A percentile compares a stretch with the other conserved stretches of the same genome.
These are phyloP conservation scores for Vimba vimba DNA, from an alignment of 2,113 vertebrate species.

Conservation along the genomic window DNA sequence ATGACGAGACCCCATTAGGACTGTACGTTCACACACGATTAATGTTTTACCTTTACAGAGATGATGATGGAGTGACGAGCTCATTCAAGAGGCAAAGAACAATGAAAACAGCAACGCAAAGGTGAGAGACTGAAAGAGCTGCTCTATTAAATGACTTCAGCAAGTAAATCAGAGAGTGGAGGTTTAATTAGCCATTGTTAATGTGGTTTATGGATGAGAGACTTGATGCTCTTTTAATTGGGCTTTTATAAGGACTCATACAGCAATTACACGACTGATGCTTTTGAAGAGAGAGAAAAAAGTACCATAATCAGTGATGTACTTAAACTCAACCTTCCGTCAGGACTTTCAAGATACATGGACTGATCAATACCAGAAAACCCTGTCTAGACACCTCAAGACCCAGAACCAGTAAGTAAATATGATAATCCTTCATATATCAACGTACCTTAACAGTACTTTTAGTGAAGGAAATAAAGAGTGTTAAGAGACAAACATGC, in stretches of 20 bases:
- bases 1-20: not conserved
- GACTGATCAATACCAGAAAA: not conserved
- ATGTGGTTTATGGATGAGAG: constrained; percentile 33
- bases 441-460: not conserved
- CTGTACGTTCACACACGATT: not conserved
- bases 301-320: not conserved
- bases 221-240: constrained; percentile 29
- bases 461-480: not conserved
- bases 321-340: not conserved
- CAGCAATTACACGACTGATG: constrained; percentile 26
- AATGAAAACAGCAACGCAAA: not conserved
- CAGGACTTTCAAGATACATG: not conserved
- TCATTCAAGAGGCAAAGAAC: constrained; percentile 2
- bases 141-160: no score
- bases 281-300: constrained; percentile 21
- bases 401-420: not conserved
- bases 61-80: not conserved
- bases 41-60: not conserved
- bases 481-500: not conserved
- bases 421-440: not conserved
- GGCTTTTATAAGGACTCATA: constrained; percentile 7
- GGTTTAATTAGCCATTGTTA: constrained; percentile 38
- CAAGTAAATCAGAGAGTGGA: not conserved
- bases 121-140: not conserved
- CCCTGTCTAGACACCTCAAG: not conserved